Evolutionary conservation across 2,113 vertebrate species (phyloP).

Genomic region (Semicossyphus pulcher): DNA sequence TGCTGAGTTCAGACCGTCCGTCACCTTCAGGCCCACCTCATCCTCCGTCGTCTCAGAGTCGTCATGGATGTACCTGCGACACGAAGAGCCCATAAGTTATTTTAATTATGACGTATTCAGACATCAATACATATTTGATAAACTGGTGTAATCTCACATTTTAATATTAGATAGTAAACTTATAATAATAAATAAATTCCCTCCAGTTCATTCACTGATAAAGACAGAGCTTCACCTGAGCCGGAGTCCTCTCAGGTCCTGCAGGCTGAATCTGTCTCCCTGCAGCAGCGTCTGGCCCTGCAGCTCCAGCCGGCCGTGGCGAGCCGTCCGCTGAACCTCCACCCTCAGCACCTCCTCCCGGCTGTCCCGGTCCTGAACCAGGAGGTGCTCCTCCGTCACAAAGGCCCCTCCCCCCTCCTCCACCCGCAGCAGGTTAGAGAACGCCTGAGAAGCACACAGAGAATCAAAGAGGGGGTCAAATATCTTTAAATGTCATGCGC

Average conservation of each 20-base stretch:
- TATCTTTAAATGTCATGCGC: too few relatives aligned
- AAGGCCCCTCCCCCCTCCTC: slow-evolving; percentile 78
- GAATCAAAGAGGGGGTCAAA: background rate
- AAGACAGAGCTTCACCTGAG: slow-evolving; percentile 57
- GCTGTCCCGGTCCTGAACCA: slow-evolving; percentile 82
- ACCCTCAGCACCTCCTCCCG: slow-evolving; percentile 71
- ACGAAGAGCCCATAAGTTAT: background rate
- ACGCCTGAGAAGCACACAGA: slow-evolving; percentile 72
- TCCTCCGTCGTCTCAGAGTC: slow-evolving; percentile 91
- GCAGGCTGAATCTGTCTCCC: slow-evolving; percentile 71
- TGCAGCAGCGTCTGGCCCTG: slow-evolving; percentile 64
- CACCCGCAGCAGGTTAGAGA: slow-evolving; percentile 80
- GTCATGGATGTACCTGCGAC: slow-evolving; percentile 88
- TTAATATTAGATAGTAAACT: too few relatives aligned
- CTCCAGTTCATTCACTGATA: too few relatives aligned
- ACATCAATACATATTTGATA: too few relatives aligned
- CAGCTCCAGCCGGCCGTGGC: slow-evolving; percentile 68
- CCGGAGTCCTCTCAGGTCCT: slow-evolving; percentile 68
- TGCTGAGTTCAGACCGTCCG: slow-evolving; percentile 89
- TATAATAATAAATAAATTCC: too few relatives aligned
- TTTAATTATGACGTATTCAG: too few relatives aligned
- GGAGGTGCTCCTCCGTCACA: slow-evolving; percentile 79
- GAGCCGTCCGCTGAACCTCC: slow-evolving; percentile 60
- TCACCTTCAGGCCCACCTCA: slow-evolving; percentile 84
- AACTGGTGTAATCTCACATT: background rate